Base-by-base conservation (phyloP, 2,797 vertebrate genomes). In the Limnodromus scolopaceus region DNA sequence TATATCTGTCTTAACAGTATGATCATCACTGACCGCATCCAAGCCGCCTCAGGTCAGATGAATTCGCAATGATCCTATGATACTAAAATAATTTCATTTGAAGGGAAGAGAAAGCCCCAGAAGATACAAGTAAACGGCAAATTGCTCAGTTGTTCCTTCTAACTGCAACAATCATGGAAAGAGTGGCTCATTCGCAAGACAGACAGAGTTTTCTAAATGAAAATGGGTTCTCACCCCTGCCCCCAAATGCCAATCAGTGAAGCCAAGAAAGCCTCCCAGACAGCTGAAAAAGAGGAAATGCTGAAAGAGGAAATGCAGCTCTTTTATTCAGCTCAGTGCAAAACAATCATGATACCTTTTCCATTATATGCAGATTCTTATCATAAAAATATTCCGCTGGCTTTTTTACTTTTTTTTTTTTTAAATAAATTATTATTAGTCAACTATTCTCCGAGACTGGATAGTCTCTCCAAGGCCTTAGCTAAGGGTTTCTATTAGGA, bases 61-160 rank as follows among this genome's bases (percentile, higher is more conserved):
- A 81, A 94, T 76, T 68, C 77, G 20, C 39, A 94, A 61, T 60
- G 75, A 88, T 81, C 39, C 77, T 86, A 64, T 12, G 53, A 95
- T 63, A 72, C 53, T 69, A 76, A 92, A 96, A 89, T 76, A 90
- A 93, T 69, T 92, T 89, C 30, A 91, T 86, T 3, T 75, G 61
- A 87, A 93, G 43, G 41, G 11, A 71, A 84, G 19, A 92, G 43
- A 83, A 91, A 57, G 28, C 19, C 48, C 20, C 30, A 74, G 48
- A 89, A 87, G 41, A 93, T 18, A 65, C 8, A 76, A 69, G 32
- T 23, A 51, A 89, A 76, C 0, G 0, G 45, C 17, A 91, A 91
- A 83, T 48, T 79, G 61, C 25, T 91, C 76, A 65, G 38, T 63
- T 86, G 70, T 46, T 85, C 64, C 54, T 84, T 79, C 79, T 68